phyloP scores from a whole-genome alignment of 2,113 vertebrate genomes.

The Vireo altiloquus region DNA sequence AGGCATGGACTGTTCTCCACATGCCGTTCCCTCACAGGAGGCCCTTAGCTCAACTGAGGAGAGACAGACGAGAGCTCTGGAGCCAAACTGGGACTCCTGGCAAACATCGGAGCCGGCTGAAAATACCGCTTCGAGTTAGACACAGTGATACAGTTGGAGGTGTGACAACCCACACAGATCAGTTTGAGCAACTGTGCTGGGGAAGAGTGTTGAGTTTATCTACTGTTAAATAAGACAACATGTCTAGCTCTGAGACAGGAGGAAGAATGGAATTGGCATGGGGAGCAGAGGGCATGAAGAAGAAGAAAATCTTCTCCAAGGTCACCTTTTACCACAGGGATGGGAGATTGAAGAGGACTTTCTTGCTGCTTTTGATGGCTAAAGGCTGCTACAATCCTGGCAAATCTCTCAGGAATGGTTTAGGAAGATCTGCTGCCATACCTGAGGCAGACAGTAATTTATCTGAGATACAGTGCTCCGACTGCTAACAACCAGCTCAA shows the following conservation, averaged over 20 bases:
- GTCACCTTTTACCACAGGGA: conserved; percentile 78
- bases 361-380: conserved; percentile 48
- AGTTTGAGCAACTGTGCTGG: background rate
- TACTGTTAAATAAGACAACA: conserved; percentile 19
- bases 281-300: background rate
- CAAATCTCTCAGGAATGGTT: conserved; percentile 76
- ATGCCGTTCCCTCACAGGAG: background rate
- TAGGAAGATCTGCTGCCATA: conserved; percentile 82
- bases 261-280: background rate
- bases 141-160: background rate
- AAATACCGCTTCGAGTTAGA: conserved; percentile 27
- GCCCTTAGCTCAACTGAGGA: background rate
- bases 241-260: background rate
- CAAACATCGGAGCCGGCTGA: conserved; percentile 21
- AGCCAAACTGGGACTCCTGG: conserved; percentile 36
- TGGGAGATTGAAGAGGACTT: conserved; percentile 69
- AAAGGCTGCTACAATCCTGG: conserved; percentile 65
- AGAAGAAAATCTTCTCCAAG: conserved; percentile 71
- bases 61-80: background rate
- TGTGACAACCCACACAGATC: conserved; percentile 24
- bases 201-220: background rate
- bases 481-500: conserved; percentile 89
- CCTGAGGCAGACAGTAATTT: conserved; percentile 84
- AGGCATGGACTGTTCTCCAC: background rate
- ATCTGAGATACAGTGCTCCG: conserved; percentile 74